Evolutionary conservation across 1,140 invertebrate species (phyloP).

Genomic region (Penaeus japonicus): DNA sequence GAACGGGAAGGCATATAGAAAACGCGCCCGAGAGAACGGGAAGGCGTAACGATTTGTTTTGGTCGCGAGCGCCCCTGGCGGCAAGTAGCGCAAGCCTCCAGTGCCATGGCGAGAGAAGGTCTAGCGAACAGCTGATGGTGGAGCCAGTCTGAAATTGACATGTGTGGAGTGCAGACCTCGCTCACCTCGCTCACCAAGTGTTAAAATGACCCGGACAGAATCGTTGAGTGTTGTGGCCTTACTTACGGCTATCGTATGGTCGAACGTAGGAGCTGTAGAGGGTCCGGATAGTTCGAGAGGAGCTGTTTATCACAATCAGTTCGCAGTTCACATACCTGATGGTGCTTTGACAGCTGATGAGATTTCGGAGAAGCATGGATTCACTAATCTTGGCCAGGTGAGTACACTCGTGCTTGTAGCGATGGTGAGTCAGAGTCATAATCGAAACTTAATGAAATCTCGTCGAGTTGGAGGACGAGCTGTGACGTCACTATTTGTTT

Average conservation of each 20-base stretch:
- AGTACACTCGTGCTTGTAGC: slow-evolving; percentile 15
- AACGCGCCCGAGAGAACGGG: slow-evolving; percentile 25
- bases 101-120: slow-evolving; percentile 44
- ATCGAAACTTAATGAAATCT: too few species aligned
- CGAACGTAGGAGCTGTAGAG: neutral
- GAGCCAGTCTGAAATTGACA: slow-evolving; percentile 43
- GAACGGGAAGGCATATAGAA: neutral
- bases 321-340: slow-evolving; percentile 42
- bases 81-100: neutral
- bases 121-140: slow-evolving; percentile 30
- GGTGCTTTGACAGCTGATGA: slow-evolving; percentile 33
- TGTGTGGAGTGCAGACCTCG: slow-evolving; percentile 20
- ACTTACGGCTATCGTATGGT: slow-evolving; percentile 1
- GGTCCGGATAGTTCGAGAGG: neutral
- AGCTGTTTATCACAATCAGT: slow-evolving; percentile 44
- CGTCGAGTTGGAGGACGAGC: too few species aligned
- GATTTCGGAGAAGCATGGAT: slow-evolving; percentile 40
- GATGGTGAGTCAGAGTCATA: neutral
- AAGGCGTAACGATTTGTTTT: slow-evolving; percentile 48
- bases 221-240: slow-evolving; percentile 35
- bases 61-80: slow-evolving; percentile 38
- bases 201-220: slow-evolving; percentile 52
- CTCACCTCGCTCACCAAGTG: neutral
- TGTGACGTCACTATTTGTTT: too few species aligned
- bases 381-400: slow-evolving; percentile 44